These are phyloP conservation scores for Oreochromis grahami DNA, from an alignment of 2,797 vertebrate species.

Conservation along the genomic window DNA sequence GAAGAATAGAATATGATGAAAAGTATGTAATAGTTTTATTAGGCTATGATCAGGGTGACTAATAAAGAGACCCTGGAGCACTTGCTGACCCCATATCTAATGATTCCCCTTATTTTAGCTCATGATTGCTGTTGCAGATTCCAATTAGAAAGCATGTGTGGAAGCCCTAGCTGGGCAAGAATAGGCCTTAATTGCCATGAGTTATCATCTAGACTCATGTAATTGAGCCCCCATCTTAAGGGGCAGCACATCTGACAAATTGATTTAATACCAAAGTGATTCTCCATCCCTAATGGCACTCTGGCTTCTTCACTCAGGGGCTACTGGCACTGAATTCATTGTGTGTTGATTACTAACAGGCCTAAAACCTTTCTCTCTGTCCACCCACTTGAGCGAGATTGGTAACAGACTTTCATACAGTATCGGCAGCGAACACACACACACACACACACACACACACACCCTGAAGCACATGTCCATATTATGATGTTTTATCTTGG, in stretches of 20 bases:
- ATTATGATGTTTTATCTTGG: not conserved
- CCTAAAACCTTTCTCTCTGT: conserved; percentile 45
- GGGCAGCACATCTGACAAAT: conserved; percentile 78
- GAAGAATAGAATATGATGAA: conserved; percentile 51
- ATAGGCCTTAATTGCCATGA: conserved; percentile 76
- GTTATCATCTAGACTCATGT: conserved; percentile 73
- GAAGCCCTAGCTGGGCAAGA: conserved; percentile 57
- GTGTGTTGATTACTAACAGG: conserved; percentile 65
- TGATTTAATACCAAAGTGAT: conserved; percentile 79
- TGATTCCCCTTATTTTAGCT: conserved; percentile 68
- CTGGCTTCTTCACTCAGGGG: conserved; percentile 53
- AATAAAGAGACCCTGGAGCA: conserved; percentile 63
- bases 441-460: not conserved
- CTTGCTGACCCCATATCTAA: conserved; percentile 73
- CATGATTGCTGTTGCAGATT: conserved; percentile 73
- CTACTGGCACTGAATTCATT: conserved; percentile 64
- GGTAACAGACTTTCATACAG: not conserved
- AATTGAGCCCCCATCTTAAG: conserved; percentile 76
- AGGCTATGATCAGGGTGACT: conserved; percentile 67
- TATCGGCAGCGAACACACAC: not conserved
- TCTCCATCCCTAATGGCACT: conserved; percentile 73
- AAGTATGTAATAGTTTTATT: conserved; percentile 71
- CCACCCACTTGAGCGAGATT: conserved; percentile 35
- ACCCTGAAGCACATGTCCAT: not conserved
- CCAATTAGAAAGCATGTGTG: conserved; percentile 73